A percentile compares a stretch with the other conserved stretches of the same genome.
phyloP scores from a whole-genome alignment of 1,140 invertebrate genomes.

The Philopotamus ludificatus region DNA sequence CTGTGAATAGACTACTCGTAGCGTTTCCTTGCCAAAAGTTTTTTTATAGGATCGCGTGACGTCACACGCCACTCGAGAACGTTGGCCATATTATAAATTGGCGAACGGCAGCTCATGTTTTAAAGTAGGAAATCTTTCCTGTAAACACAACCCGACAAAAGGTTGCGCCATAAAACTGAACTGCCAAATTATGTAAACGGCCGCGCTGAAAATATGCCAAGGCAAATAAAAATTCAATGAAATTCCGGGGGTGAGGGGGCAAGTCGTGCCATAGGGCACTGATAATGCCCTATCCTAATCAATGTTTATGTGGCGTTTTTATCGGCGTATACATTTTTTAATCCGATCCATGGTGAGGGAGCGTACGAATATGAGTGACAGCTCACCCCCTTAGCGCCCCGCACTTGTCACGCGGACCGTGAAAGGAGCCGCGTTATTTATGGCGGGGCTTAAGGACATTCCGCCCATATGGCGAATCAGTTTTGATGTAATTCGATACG shows the following conservation, averaged over 20 bases:
- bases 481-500: background rate
- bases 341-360: conserved; percentile 22
- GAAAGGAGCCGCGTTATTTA: conserved; percentile 31
- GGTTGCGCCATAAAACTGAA: conserved; percentile 36
- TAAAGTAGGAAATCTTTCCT: conserved; percentile 35
- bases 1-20: background rate
- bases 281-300: conserved; percentile 36
- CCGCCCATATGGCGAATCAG: conserved; percentile 31
- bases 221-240: conserved; percentile 42
- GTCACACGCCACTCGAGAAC: too few species aligned
- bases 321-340: conserved; percentile 37
- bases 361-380: conserved; percentile 32
- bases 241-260: conserved; percentile 35
- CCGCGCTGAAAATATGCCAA: conserved; percentile 40
- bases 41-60: background rate
- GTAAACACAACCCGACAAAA: conserved; percentile 37
- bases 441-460: conserved; percentile 25
- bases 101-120: background rate
- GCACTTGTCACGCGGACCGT: conserved; percentile 26
- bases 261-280: background rate
- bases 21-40: background rate
- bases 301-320: conserved; percentile 42
- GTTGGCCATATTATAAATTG: conserved; percentile 19
- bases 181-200: conserved; percentile 42
- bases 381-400: conserved; percentile 9